A percentile compares a stretch with the other conserved stretches of the same genome.
These are phyloP conservation scores for Struthio camelus DNA, from an alignment of 2,113 vertebrate species.

Conservation along the genomic window DNA sequence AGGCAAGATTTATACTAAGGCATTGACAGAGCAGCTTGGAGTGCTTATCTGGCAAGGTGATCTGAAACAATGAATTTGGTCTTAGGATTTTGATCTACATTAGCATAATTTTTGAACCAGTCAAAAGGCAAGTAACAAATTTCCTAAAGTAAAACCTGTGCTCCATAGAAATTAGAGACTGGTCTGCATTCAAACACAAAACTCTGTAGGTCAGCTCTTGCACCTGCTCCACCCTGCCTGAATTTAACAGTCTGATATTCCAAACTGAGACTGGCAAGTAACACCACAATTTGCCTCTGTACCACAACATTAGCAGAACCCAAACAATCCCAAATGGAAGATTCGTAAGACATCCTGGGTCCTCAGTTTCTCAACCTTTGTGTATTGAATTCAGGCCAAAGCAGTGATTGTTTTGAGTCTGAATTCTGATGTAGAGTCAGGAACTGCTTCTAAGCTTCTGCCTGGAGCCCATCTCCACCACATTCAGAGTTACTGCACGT, in stretches of 20 bases:
- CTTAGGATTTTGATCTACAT: background rate
- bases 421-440: background rate
- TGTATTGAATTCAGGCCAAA: background rate
- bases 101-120: background rate
- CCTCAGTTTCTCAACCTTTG: background rate
- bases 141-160: background rate
- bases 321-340: background rate
- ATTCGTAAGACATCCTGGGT: background rate
- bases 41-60: background rate
- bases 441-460: background rate
- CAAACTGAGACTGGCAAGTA: background rate
- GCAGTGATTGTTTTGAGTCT: background rate
- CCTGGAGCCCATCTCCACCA: background rate
- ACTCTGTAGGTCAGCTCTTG: background rate
- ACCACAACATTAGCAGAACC: background rate
- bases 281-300: background rate
- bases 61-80: background rate
- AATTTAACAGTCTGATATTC: rapidly evolving
- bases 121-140: background rate
- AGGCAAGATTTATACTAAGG: background rate
- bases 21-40: background rate
- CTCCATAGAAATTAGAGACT: background rate
- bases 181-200: background rate
- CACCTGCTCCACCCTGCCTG: background rate
- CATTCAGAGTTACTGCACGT: background rate